Evolutionary conservation across 2,797 vertebrate genomes (phyloP).

Genomic region (Mareca strepera): DNA sequence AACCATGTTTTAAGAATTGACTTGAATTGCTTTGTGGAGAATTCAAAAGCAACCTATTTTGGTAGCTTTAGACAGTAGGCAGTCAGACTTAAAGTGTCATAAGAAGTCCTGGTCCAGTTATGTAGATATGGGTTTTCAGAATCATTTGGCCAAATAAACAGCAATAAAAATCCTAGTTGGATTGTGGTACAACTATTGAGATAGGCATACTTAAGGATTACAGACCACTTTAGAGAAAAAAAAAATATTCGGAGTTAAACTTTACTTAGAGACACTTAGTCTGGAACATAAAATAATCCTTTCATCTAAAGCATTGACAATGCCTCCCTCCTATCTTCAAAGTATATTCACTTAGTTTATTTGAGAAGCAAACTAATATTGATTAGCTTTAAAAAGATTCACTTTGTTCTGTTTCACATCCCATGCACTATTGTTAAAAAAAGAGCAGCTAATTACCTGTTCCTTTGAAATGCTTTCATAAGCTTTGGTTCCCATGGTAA

Average conservation of each 20-base stretch:
- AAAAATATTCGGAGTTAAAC: not conserved
- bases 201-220: not conserved
- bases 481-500: constrained; percentile 98
- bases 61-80: not conserved
- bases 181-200: not conserved
- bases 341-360: not conserved
- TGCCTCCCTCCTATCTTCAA: not conserved
- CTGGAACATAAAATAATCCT: not conserved
- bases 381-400: not conserved
- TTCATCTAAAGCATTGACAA: not conserved
- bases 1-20: not conserved
- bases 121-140: not conserved
- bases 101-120: not conserved
- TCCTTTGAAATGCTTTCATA: constrained; percentile 95
- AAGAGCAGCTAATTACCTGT: constrained; percentile 84
- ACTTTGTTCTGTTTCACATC: not conserved
- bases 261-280: not conserved
- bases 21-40: not conserved
- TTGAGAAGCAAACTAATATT: not conserved
- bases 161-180: not conserved
- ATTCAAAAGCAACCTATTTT: not conserved
- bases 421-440: not conserved
- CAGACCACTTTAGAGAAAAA: not conserved
- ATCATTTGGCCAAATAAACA: not conserved
- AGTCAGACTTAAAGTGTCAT: not conserved